A percentile compares a stretch with the other conserved stretches of the same genome.
phyloP scores from a whole-genome alignment of 2,888 invertebrate genomes.

The Macrosiphum euphorbiae region DNA sequence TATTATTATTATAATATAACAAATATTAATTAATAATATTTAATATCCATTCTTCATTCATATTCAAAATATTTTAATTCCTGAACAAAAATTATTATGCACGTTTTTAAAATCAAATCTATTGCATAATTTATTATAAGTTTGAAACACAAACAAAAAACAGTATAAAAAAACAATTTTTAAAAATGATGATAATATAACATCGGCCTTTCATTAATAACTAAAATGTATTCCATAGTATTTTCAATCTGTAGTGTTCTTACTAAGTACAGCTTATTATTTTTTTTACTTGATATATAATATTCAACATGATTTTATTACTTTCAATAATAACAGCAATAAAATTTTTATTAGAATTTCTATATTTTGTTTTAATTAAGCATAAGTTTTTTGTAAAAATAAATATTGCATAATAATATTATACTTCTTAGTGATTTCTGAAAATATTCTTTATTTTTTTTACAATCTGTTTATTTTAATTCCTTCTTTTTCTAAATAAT shows the following conservation, averaged over 20 bases:
- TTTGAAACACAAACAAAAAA: background rate
- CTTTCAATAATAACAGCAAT: background rate
- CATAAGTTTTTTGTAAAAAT: too few relatives aligned
- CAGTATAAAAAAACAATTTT: background rate
- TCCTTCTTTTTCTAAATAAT: too few relatives aligned
- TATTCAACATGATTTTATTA: background rate
- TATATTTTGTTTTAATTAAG: too few relatives aligned
- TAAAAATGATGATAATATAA: too few relatives aligned
- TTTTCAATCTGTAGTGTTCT: background rate
- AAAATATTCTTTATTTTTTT: too few relatives aligned
- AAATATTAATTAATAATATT: conserved; percentile 13
- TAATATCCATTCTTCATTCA: background rate
- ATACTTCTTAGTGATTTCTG: too few relatives aligned
- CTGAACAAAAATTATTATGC: background rate
- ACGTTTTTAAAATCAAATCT: background rate
- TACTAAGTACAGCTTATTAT: background rate
- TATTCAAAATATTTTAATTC: background rate
- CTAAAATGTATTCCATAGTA: background rate
- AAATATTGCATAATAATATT: too few relatives aligned
- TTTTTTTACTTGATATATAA: background rate
- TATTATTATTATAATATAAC: background rate
- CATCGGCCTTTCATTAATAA: background rate
- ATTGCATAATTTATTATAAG: background rate
- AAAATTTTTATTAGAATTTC: too few relatives aligned
- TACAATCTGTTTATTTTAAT: too few relatives aligned